Base-by-base conservation (phyloP, 2,113 vertebrate species). In the Dipodomys ordii region DNA sequence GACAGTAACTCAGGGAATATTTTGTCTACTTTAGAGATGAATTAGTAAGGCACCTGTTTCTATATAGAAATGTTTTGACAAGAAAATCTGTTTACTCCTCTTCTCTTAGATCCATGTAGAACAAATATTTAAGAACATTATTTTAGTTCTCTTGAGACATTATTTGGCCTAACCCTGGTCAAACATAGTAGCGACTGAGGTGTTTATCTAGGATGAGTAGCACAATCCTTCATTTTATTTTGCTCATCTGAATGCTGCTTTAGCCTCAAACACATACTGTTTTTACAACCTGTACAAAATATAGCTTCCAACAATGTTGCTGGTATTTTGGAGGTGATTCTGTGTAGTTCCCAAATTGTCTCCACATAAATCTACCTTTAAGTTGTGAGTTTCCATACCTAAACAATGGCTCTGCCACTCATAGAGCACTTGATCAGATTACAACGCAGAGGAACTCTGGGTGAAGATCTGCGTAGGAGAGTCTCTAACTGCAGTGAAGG, bases 121-220 rank as follows among this genome's bases (percentile, higher is more conserved):
- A 19, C 69, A 92, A 94, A 84, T 67, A 94, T 94, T 96, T 85
- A 39, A 81, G 32, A 85, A 28, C 30, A 86, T 91, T 77, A 84
- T n/a, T 81, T 60, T 28, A 77, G 32, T 72, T 88, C n/a, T 71
- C 73, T 88, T 64, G 10, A 39, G 35, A 81, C 44, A 72, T 39
- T 39, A 72, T 82, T 2, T 83, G 82, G 69, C 60, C 68, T 67
- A 74, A 80, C 25, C 30, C 57, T 32, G 30, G 27, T 44, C 16
- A 85, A 86, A 88, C 67, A 77, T 10, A 53, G 65, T 13, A 83
- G 72, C 25, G 79, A 83, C 0, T 83, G 69, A 76, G 84, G 90
- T 79, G 62, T 77, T 69, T 85, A 39, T 46, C 46, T n/a, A 57
- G 67, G 32, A 49, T 71, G 68, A 67, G 68, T 32, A 73, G 7